Evolutionary conservation across 2,888 invertebrate species (phyloP), one percentile per base, ranked within the genome.

Genomic region (Meandrusa payeni): DNA sequence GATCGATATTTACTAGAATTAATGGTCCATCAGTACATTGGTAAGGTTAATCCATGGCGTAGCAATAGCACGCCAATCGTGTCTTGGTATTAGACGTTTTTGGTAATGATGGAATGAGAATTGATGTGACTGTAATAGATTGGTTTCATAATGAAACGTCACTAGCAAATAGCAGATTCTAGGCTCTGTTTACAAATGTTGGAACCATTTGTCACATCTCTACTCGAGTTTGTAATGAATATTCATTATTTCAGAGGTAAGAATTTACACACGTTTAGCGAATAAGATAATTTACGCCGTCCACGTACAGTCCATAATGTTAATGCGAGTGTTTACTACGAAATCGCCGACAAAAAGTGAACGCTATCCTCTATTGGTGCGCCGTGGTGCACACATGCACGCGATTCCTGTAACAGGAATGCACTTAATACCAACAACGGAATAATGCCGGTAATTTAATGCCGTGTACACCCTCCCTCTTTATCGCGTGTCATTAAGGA

Each of bases 391-490:
- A 47, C 54, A 41, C 57, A 52, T 53, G 72, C 81, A 82, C 79
- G 82, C 81, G 75, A 81, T 75, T 71, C 67, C 69, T 62, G 67
- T 56, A 68, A 66, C 62, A 63, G 72, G 79, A 81, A 82, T 79
- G 77, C 80, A 80, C 80, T 80, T 76, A 76, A 72, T 76, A 78
- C 72, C 74, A 74, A 65, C 72, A 62, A 63, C 67, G 74, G 73
- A 78, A 78, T 67, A 78, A 79, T 78, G 78, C 71, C 59, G 64
- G 78, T 72, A 77, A 79, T 76, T 81, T 79, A 75, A 71, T 71
- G 71, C 68, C 68, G 64, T 70, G 61, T 64, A 66, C 61, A 63
- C 69, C 31, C n/a, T n/a, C n/a, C 32, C 20, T 61, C 64, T 63
- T 54, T 67, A 67, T 79, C 75, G 81, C 81, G 80, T 81, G 81